Base-by-base conservation (phyloP, 2,888 invertebrate species). In the Clistopyga incitator region DNA sequence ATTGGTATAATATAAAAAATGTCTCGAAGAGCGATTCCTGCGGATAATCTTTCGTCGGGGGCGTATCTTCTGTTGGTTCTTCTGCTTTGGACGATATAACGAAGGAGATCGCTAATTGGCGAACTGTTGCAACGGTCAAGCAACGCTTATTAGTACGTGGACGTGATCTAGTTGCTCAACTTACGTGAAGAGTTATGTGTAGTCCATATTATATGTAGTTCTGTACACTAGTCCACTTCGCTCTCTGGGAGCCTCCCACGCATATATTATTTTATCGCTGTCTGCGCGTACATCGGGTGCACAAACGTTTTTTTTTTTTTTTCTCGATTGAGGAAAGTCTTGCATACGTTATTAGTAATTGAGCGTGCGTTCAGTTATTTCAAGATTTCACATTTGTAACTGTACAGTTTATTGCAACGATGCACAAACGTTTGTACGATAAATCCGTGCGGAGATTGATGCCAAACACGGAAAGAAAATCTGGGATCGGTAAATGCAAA, bases 141-240 rank as follows among this genome's bases (percentile, higher is more conserved):
- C 87, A 88, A 88, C 86, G 91, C 90, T 91, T 91, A 92, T 92
- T 93, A 92, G 87, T 89, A 85, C 91, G 85, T 87, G 88, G 92
- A 92, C 90, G 88, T 91, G 93, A 91, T 93, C 93, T 91, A 91
- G 91, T 92, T 93, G 90, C 87, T 87, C 87, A 87, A 87, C 86
- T 87, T 86, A 86, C 85, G 86, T 87, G 84, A 87, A 87, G 77
- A 77, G 72, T 59, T 80, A 82, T 82, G 50, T 74, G 54, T 72
- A 25, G 29, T 56, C 23, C 70, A 47, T 80, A 65, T 54, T 29
- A 68, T 59, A 38, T 38, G 38, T 38, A 67, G 42, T 52, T 56
- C 38, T 68, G 45, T 47, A 68, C 18, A 68, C 74, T 67, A 83
- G 80, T 76, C 82, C 76, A 68, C 71, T 81, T 85, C 65, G 52